These are phyloP conservation scores for Recurvirostra avosetta DNA, from an alignment of 2,113 vertebrate genomes.

Conservation along the genomic window DNA sequence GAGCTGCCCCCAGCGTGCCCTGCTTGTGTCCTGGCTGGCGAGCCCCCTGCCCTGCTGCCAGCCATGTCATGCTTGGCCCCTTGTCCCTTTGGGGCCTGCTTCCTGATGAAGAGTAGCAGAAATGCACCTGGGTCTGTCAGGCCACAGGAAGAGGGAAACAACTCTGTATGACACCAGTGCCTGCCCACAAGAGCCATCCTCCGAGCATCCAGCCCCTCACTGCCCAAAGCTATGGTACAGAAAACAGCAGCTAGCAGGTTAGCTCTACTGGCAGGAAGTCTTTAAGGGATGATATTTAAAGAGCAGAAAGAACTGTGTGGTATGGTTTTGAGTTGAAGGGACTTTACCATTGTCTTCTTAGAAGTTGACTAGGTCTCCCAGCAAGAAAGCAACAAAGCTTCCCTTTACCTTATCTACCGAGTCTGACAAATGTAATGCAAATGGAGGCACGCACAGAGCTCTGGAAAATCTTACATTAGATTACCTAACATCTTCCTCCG, in stretches of 20 bases:
- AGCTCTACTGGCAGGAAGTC: background rate
- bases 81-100: too few relatives aligned
- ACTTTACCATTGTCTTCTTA: background rate
- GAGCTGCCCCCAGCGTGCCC: background rate
- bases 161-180: rapidly evolving
- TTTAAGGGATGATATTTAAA: background rate
- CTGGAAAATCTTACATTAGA: background rate
- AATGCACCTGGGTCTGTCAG: background rate
- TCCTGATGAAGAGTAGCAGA: background rate
- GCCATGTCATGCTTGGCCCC: background rate
- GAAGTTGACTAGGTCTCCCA: background rate
- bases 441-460: rapidly evolving
- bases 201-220: background rate
- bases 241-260: background rate
- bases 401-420: background rate
- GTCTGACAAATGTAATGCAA: background rate
- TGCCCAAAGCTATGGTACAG: rapidly evolving
- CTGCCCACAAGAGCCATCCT: background rate
- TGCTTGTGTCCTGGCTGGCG: rapidly evolving
- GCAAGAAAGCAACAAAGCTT: background rate
- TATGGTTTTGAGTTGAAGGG: background rate
- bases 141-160: background rate
- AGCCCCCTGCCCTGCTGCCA: background rate
- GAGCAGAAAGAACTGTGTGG: background rate
- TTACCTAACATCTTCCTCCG: background rate